Conservation (phyloP, 1,140 invertebrate genomes). For the Drosophila hydei region DNA sequence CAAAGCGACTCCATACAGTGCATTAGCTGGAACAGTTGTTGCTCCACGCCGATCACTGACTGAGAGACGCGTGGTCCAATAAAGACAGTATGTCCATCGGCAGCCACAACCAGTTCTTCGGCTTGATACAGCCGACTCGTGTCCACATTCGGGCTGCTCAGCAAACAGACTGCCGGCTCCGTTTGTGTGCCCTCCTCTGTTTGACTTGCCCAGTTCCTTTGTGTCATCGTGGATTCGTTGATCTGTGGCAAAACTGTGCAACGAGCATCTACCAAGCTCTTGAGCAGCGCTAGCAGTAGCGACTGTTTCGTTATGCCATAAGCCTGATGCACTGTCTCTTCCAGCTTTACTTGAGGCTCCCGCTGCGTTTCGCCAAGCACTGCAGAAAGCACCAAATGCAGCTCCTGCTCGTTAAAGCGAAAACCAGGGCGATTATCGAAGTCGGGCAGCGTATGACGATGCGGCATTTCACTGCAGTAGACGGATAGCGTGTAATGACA, state of each 20-base stretch:
- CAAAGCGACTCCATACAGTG: slow-evolving; percentile 29
- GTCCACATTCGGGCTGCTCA: slow-evolving; percentile 19
- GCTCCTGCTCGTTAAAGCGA: slow-evolving; percentile 60
- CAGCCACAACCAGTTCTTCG: slow-evolving; percentile 31
- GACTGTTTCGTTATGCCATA: slow-evolving; percentile 45
- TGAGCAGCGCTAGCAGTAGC: slow-evolving; percentile 53
- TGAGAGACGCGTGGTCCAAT: slow-evolving; percentile 49
- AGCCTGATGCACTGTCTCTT: slow-evolving; percentile 10
- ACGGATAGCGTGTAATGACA: slow-evolving; percentile 77
- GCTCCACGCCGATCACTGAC: slow-evolving; percentile 39
- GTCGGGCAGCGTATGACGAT: slow-evolving; percentile 64
- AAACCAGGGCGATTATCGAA: slow-evolving; percentile 56
- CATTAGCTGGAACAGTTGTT: slow-evolving; percentile 42
- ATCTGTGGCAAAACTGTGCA: neutral
- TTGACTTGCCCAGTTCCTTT: too few species aligned
- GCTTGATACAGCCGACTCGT: slow-evolving; percentile 24
- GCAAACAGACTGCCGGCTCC: slow-evolving; percentile 30
- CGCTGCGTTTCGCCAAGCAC: slow-evolving; percentile 33
- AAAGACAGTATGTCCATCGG: slow-evolving; percentile 41
- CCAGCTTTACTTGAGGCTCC: neutral
- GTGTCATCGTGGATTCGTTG: neutral
- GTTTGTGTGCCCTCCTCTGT: slow-evolving; percentile 26
- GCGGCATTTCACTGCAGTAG: slow-evolving; percentile 74
- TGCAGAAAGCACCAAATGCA: slow-evolving; percentile 52
- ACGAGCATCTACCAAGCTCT: slow-evolving; percentile 38